Conservation (phyloP, 2,888 invertebrate species). For the Heliothis peltigera region DNA sequence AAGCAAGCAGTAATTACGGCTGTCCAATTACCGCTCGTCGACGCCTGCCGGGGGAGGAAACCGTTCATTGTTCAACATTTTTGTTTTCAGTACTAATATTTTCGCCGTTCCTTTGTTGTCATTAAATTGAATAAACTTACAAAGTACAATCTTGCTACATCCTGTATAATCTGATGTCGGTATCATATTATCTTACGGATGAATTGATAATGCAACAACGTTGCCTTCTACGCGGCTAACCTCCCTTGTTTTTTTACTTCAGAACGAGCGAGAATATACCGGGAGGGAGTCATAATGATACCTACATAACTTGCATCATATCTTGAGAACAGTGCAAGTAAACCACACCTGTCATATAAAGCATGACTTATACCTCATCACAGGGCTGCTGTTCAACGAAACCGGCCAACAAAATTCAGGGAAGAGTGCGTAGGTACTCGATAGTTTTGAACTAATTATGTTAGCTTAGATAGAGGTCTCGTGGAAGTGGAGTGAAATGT, state of each 20-base stretch:
- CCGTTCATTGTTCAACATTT: constrained; percentile 73
- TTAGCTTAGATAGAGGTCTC: neutral
- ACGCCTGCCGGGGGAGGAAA: constrained; percentile 67
- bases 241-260: neutral
- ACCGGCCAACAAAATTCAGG: no score
- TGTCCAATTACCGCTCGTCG: constrained; percentile 83
- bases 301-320: constrained; percentile 19
- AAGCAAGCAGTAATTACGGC: constrained; percentile 88
- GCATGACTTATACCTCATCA: constrained; percentile 27
- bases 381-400: neutral
- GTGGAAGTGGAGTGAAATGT: no score
- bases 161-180: neutral
- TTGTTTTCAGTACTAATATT: constrained; percentile 68
- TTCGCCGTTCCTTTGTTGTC: constrained; percentile 55
- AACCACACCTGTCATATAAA: constrained; percentile 20
- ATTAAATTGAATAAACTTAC: constrained; percentile 42
- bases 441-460: neutral
- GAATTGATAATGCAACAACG: neutral
- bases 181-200: neutral
- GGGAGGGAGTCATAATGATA: neutral
- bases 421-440: no score
- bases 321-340: constrained; percentile 19
- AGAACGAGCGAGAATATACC: neutral
- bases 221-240: neutral
- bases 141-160: constrained; percentile 14